Evolutionary conservation across 2,797 vertebrate genomes (phyloP).

Genomic region (Macropodus opercularis): DNA sequence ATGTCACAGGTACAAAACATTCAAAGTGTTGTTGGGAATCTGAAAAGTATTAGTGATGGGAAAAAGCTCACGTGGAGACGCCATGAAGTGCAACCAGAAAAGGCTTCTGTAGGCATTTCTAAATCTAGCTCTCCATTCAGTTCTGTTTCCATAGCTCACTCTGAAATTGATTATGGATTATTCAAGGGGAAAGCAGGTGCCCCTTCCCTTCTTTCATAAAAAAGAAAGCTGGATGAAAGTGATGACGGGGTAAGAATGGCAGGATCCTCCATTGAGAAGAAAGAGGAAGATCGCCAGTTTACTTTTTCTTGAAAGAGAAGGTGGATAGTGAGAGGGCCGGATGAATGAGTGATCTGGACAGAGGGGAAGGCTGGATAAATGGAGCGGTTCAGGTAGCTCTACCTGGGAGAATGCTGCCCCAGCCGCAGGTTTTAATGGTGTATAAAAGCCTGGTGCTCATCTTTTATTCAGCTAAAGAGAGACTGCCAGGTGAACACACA

Average conservation of each 20-base stretch:
- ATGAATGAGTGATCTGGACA: slow-evolving; percentile 69
- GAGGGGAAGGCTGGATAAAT: slow-evolving; percentile 49
- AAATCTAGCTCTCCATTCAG: slow-evolving; percentile 72
- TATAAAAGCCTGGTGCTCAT: slow-evolving; percentile 83
- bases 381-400: slow-evolving; percentile 75
- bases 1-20: slow-evolving; percentile 15
- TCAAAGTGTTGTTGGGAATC: slow-evolving; percentile 6
- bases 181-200: slow-evolving; percentile 78
- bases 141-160: slow-evolving; percentile 59
- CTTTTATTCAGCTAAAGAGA: slow-evolving; percentile 80
- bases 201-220: slow-evolving; percentile 79
- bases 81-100: slow-evolving; percentile 12
- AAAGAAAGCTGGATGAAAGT: slow-evolving; percentile 50
- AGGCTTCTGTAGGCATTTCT: slow-evolving; percentile 41
- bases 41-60: slow-evolving; percentile 64
- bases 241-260: slow-evolving; percentile 72
- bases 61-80: slow-evolving; percentile 45
- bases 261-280: slow-evolving; percentile 82
- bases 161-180: slow-evolving; percentile 83
- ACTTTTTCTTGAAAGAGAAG: slow-evolving; percentile 72
- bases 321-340: slow-evolving; percentile 72
- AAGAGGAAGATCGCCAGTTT: slow-evolving; percentile 68
- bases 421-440: slow-evolving; percentile 77
- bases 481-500: slow-evolving; percentile 77
- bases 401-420: slow-evolving; percentile 77